Conservation (phyloP, 2,797 vertebrate genomes). For the Arnoldichthys spilopterus region DNA sequence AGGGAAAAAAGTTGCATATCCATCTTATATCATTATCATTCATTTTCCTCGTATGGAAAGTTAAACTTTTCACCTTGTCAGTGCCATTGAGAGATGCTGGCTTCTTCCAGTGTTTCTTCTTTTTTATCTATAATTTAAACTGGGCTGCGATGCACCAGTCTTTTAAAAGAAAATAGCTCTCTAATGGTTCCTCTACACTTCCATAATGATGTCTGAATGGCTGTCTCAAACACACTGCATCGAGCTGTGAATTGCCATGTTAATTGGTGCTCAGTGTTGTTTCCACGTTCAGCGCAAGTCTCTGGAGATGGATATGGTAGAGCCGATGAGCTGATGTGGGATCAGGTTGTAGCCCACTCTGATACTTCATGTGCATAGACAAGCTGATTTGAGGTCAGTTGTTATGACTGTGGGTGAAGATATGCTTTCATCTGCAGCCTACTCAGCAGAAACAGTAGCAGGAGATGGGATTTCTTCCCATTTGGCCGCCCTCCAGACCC, state of each 20-base stretch:
- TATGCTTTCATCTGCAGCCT: slow-evolving; percentile 10
- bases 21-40: too few species aligned
- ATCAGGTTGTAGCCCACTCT: neutral
- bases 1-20: too few species aligned
- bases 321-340: slow-evolving; percentile 15
- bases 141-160: neutral
- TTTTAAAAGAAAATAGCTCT: neutral
- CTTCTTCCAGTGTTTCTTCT: neutral
- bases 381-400: slow-evolving; percentile 36
- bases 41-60: neutral
- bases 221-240: slow-evolving; percentile 33
- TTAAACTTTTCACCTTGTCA: neutral
- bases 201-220: slow-evolving; percentile 19
- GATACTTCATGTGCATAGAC: neutral
- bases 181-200: slow-evolving; percentile 14
- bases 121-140: neutral
- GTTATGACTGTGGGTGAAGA: neutral
- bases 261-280: slow-evolving; percentile 51
- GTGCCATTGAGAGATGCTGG: neutral
- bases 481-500: slow-evolving; percentile 46
- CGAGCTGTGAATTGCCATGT: slow-evolving; percentile 56
- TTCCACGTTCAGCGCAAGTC: slow-evolving; percentile 42
- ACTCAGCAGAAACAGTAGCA: slow-evolving; percentile 37
- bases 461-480: slow-evolving; percentile 29
- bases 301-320: slow-evolving; percentile 44